phyloP scores from a whole-genome alignment of 2,888 invertebrate species.

The Apamea crenata region DNA sequence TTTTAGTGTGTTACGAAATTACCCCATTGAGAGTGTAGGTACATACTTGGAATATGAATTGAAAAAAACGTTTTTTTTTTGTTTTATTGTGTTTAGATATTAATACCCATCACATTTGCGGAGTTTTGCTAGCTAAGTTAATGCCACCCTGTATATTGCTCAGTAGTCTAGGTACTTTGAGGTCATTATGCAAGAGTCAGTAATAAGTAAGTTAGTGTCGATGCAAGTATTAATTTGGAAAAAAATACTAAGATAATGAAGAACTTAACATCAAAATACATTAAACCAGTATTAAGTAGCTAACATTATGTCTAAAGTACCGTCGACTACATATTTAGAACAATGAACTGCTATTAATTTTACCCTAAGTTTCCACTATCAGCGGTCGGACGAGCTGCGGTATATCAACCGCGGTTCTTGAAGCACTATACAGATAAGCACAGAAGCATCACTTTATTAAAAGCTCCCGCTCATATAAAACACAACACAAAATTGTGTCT shows the following conservation, averaged over 20 bases:
- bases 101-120: too few species aligned
- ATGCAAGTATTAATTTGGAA: background rate
- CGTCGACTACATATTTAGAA: slow-evolving; percentile 53
- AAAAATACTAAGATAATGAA: background rate
- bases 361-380: slow-evolving; percentile 50
- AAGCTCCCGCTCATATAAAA: slow-evolving; percentile 21
- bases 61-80: too few species aligned
- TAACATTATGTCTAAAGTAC: slow-evolving; percentile 22
- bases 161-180: too few species aligned
- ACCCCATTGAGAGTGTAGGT: too few species aligned
- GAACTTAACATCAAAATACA: slow-evolving; percentile 10
- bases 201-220: background rate
- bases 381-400: slow-evolving; percentile 53
- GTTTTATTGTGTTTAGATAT: too few species aligned
- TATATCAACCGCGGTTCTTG: slow-evolving; percentile 60
- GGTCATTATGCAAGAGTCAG: background rate
- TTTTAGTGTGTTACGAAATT: too few species aligned
- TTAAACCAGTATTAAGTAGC: slow-evolving; percentile 27
- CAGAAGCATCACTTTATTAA: slow-evolving; percentile 52
- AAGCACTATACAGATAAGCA: slow-evolving; percentile 40
- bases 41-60: too few species aligned
- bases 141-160: too few species aligned
- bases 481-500: background rate
- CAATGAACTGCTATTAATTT: slow-evolving; percentile 62
- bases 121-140: too few species aligned